These are phyloP conservation scores for Strigops habroptila DNA, from an alignment of 2,113 vertebrate species.

Conservation along the genomic window DNA sequence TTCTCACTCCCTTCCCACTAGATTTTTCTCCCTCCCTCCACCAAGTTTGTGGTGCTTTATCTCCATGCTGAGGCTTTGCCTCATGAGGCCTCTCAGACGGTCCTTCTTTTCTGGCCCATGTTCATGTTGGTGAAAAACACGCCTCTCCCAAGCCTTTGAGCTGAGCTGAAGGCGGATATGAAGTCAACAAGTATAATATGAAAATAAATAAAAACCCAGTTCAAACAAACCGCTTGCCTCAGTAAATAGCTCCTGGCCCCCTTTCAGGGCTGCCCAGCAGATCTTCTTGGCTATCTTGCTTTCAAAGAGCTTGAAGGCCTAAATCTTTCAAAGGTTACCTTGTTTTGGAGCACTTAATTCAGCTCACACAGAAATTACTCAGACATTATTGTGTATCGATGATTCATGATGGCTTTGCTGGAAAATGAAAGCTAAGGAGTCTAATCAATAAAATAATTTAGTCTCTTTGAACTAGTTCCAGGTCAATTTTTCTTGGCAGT, in stretches of 20 bases:
- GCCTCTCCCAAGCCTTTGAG: constrained; percentile 42
- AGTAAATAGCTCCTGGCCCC: constrained; percentile 61
- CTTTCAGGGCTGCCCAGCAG: constrained; percentile 50
- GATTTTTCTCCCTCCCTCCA: not conserved
- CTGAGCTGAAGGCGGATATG: constrained; percentile 43
- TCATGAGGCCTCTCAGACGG: constrained; percentile 56
- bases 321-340: constrained; percentile 63
- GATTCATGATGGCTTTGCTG: constrained; percentile 68
- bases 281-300: constrained; percentile 44
- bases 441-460: constrained; percentile 80
- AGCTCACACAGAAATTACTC: constrained; percentile 20
- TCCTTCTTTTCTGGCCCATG: constrained; percentile 64
- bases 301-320: constrained; percentile 42
- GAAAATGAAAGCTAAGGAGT: constrained; percentile 65
- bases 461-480: constrained; percentile 77
- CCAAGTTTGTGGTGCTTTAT: constrained; percentile 40
- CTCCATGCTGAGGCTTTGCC: constrained; percentile 47
- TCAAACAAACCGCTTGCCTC: constrained; percentile 66
- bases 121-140: not conserved
- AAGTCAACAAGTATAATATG: constrained; percentile 70
- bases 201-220: constrained; percentile 74
- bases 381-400: constrained; percentile 65
- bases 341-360: constrained; percentile 64
- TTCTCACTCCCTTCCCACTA: not conserved
- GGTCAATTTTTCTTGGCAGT: constrained; percentile 77